Conservation (phyloP, 37 sponge, comb jelly and placozoan species). For the Corticium candelabrum region DNA sequence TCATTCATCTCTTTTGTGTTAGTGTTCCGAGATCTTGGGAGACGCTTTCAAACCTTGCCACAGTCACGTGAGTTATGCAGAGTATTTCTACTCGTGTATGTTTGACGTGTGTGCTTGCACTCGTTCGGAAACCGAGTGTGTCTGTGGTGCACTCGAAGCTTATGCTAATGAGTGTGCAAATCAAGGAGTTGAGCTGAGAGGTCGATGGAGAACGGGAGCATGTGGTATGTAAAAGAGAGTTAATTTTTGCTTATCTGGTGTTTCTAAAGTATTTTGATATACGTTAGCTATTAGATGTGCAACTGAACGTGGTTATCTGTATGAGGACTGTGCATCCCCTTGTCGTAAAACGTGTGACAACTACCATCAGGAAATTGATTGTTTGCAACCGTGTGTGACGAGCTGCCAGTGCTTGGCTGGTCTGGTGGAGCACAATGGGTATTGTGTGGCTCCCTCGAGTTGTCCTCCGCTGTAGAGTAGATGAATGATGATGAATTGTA, state of each 20-base stretch:
- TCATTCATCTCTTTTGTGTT: too few relatives aligned
- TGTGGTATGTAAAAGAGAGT: not conserved
- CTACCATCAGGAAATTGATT: not conserved
- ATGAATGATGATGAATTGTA: too few relatives aligned
- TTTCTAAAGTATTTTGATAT: not conserved
- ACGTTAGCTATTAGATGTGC: not conserved
- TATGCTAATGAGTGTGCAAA: not conserved
- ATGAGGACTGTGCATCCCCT: not conserved
- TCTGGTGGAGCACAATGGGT: not conserved
- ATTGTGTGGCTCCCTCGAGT: not conserved
- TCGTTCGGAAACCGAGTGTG: not conserved
- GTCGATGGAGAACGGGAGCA: constrained; percentile 1
- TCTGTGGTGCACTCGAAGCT: not conserved
- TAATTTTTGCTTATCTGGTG: not conserved
- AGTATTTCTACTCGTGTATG: constrained; percentile 5
- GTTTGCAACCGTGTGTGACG: not conserved
- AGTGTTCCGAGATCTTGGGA: not conserved
- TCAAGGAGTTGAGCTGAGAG: not conserved
- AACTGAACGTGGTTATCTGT: not conserved
- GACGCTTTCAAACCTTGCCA: not conserved
- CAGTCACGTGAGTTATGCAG: not conserved
- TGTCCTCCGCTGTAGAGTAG: not conserved
- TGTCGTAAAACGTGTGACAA: not conserved
- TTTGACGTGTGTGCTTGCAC: not conserved
- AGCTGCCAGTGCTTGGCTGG: not conserved